Base-by-base conservation (phyloP, 2,797 vertebrate genomes). In the Chaetodon trifasciatus region DNA sequence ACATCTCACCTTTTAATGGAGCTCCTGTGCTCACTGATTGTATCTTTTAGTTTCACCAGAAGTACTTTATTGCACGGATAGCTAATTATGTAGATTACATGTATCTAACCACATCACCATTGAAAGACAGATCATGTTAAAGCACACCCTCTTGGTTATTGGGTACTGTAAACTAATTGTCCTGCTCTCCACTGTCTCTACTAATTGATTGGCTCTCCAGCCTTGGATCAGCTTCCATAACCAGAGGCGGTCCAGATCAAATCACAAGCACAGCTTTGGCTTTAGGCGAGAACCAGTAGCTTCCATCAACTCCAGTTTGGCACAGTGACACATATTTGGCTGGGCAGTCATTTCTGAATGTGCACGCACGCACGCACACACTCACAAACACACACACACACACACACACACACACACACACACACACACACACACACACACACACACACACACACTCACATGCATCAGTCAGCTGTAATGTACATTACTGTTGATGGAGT, bases 401-500 rank as follows among this genome's bases (percentile, higher is more conserved):
- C 32, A 52, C 49, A 21, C 50, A 68, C 16, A 73, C 21, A n/a
- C 23, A 61, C 23, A 6, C 6, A 39, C n/a, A 55, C 9, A 47
- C 24, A 49, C 32, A 52, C 49, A 21, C 50, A 68, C 16, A 73
- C 15, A n/a, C 60, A 46, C n/a, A n/a, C n/a, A n/a, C 21, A n/a
- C 23, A 61, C 23, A 6, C 6, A 39, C n/a, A 55, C 9, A 47
- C 24, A 49, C 32, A 52, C 49, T 21, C 50, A 68, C 16, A 73
- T 40, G 66, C 53, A 0, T 60, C 85, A 80, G 82, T 87, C 88
- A 58, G 76, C 76, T 82, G 66, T 86, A 84, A 89, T 90, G 88
- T 91, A 90, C 84, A 88, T 83, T 86, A 85, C 58, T 21, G 70
- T 55, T 91, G 89, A 92, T 88, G 81, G 88, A 91, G 86, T 76